Evolutionary conservation across 2,113 vertebrate species (phyloP), one percentile per base, ranked within the genome.

Genomic region (Hyaena hyaena): DNA sequence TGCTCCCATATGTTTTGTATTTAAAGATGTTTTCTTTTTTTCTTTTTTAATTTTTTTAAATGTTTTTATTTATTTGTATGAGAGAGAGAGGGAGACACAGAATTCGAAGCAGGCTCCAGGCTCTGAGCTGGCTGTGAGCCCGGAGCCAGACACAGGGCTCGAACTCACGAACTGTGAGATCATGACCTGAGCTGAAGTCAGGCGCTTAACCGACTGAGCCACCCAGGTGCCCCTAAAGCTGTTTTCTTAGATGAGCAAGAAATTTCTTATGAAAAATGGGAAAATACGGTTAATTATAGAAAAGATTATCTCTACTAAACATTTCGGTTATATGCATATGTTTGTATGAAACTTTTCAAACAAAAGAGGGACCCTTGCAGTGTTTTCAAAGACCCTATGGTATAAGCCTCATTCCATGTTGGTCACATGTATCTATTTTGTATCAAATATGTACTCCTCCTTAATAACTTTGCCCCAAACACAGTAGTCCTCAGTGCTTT

Each of bases 171-270:
- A 48, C 48, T 3, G 10, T 9, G 48, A 48, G 48, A 48, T 48
- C 48, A 10, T 48, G 48, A 48, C 48, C 48, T 48, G 48, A 48
- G 48, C 48, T 2, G 48, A 48, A 48, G 48, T 48, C 48, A 10
- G 48, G 10, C 10, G 48, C 48, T 48, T 48, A 48, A 48, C 48
- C 48, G 6, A 9, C 48, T 48, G 48, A 58, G 55, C 55, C 55
- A 58, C 55, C 15, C 55, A 5, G 55, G 55, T 17, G 15, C 6
- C 55, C 55, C 55, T 31, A 86, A 66, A 83, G 35, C n/a, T 45
- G 84, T 88, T 71, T 53, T 92, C 50, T 93, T 28, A 79, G 1
- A 26, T 71, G 53, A 88, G 19, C 17, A 39, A 89, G 24, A 48
- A 17, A 24, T 58, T 58, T 43, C 2, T n/a, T 50, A 2, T 12